Evolutionary conservation across 1,140 invertebrate genomes (phyloP).

Genomic region (Thaumatotibia leucotreta): DNA sequence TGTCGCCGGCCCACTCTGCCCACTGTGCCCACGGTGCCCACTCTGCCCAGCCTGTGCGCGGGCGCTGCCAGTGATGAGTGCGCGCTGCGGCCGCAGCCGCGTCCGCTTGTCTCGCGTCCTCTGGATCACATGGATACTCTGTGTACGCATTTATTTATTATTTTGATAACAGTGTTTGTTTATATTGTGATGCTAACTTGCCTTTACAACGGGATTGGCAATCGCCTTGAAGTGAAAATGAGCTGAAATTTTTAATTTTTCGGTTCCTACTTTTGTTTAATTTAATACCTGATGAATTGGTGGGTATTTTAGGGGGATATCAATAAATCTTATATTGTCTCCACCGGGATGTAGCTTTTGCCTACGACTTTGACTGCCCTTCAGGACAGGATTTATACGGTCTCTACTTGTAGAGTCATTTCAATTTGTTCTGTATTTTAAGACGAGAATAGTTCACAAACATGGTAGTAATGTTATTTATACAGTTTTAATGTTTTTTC

Average conservation of each 20-base stretch:
- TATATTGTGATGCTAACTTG: not conserved
- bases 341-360: too few species aligned
- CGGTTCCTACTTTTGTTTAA: not conserved
- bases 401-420: too few species aligned
- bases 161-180: conserved; percentile 26
- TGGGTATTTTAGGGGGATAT: not conserved
- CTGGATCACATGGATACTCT: conserved; percentile 59
- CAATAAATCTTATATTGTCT: too few species aligned
- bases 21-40: conserved; percentile 19
- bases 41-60: conserved; percentile 17
- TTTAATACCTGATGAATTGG: not conserved
- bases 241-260: not conserved
- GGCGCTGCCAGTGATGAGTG: conserved; percentile 39
- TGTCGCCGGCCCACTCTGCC: conserved; percentile 28
- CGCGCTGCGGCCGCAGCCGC: conserved; percentile 29
- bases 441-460: not conserved
- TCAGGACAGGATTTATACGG: too few species aligned
- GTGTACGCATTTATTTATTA: conserved; percentile 60
- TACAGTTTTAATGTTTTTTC: too few species aligned
- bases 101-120: conserved; percentile 30
- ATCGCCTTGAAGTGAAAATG: not conserved
- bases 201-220: not conserved
- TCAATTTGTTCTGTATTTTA: not conserved
- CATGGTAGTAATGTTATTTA: too few species aligned
- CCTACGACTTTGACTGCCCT: too few species aligned